Evolutionary conservation across 2,113 vertebrate genomes (phyloP), one percentile per base, ranked within the genome.

Genomic region (Neolamprologus devosi): DNA sequence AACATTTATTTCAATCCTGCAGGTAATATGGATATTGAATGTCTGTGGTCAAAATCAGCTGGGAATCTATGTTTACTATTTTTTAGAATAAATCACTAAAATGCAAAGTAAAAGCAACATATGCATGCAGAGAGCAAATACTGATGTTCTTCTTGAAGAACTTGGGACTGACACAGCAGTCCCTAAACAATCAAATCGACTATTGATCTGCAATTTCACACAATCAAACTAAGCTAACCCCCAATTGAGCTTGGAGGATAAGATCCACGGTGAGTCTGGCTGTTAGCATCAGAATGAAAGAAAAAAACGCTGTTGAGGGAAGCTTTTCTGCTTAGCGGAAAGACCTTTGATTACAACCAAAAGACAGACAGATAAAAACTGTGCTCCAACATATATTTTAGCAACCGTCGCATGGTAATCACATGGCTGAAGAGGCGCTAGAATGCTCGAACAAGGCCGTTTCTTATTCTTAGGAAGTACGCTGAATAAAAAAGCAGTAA

Each of bases 151-250:
- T 28, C 28, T 81, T 78, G 17, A 28, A 37, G 75, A 79, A 57
- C 12, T 17, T 30, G 30, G 19, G 54, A 82, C 49, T 75, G 19
- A 40, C 51, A 26, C 51, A 85, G 23, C 58, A 65, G 63, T 81
- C 58, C 75, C 80, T 28, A 82, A 88, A 90, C 55, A 90, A 84
- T 88, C 54, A 85, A 70, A 91, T 83, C 3, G 10, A 85, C 35
- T 81, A 90, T 58, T 88, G 86, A 85, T 68, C 80, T 79, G 54
- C 70, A 86, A 85, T 87, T 91, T 91, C 83, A 84, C 80, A 87
- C 78, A 89, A 84, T 87, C 93, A 88, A 83, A 81, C 79, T 33
- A 12, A 83, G 82, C 79, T 33, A 12, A 26, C 30, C 53, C 49
- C 68, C 47, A 85, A 13, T 45, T 89, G 70, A 86, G 81, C 35